phyloP scores from a whole-genome alignment of 2,797 vertebrate species.

The Aselliscus stoliczkanus region DNA sequence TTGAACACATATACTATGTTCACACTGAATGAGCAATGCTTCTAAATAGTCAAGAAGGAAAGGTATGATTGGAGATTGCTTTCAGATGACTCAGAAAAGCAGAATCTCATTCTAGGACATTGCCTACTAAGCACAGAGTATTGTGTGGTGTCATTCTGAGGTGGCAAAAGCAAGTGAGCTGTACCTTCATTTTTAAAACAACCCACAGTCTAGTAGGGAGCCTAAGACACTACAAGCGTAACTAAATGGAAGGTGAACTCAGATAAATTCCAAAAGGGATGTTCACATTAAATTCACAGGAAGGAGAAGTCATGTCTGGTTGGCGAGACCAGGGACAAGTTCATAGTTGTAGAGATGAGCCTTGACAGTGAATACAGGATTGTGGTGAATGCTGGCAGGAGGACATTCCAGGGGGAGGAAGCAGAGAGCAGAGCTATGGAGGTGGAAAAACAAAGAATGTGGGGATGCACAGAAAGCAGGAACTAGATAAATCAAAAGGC shows the following conservation, averaged over 20 bases:
- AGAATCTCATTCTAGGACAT: background rate
- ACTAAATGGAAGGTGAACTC: background rate
- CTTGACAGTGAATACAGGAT: background rate
- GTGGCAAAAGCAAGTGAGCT: background rate
- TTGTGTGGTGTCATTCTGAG: background rate
- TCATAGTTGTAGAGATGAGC: background rate
- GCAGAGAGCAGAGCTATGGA: background rate
- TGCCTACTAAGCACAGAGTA: background rate
- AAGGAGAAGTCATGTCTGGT: background rate
- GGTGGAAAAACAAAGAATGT: background rate
- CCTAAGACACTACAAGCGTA: background rate
- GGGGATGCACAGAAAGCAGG: background rate
- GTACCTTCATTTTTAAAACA: background rate
- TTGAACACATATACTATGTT: background rate
- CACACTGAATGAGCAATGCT: background rate
- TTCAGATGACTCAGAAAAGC: background rate
- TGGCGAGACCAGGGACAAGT: background rate
- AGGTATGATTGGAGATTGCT: background rate
- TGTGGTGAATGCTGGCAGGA: background rate
- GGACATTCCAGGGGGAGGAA: background rate
- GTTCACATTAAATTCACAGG: background rate
- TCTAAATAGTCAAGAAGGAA: conserved; percentile 11
- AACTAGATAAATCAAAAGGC: background rate
- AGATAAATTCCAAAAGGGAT: background rate
- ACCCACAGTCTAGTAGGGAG: background rate